A percentile compares a stretch with the other conserved stretches of the same genome.
Evolutionary conservation across 2,113 vertebrate species (phyloP).

Genomic region (Saiga tatarica): DNA sequence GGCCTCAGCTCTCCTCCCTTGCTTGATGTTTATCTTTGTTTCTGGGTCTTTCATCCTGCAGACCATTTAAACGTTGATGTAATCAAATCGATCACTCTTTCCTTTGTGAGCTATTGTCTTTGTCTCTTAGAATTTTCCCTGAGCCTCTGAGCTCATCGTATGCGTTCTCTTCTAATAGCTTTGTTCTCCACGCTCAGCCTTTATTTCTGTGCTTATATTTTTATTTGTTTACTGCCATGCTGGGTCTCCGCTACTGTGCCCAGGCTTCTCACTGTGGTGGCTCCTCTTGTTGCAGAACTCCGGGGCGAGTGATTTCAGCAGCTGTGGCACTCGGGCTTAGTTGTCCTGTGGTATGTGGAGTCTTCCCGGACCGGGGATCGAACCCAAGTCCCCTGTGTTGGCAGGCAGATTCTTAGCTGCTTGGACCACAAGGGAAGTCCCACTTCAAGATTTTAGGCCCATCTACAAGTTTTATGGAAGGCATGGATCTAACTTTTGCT

Average conservation of each 20-base stretch:
- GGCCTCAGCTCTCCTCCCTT: accelerated
- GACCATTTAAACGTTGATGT: not conserved
- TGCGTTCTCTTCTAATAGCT: not conserved
- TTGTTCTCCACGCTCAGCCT: not conserved
- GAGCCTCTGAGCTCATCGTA: not conserved
- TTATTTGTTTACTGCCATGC: not conserved
- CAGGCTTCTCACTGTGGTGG: not conserved
- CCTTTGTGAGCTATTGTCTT: too few relatives aligned
- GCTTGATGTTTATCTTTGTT: not conserved
- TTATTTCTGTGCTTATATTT: not conserved
- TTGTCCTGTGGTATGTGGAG: not conserved
- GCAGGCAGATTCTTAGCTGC: not conserved
- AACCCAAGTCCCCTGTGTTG: not conserved
- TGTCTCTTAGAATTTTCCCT: not conserved
- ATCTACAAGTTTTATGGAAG: accelerated
- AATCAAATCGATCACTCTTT: not conserved
- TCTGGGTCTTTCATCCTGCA: not conserved
- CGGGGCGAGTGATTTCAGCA: not conserved
- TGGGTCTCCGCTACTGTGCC: not conserved
- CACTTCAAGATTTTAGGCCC: not conserved
- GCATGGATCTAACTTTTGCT: accelerated
- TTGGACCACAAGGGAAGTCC: not conserved
- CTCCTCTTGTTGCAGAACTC: not conserved
- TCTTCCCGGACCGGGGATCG: not conserved
- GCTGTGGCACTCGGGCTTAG: accelerated